Evolutionary conservation across 2,888 invertebrate species (phyloP), one percentile per base, ranked within the genome.

Genomic region (Macrosiphum euphorbiae): DNA sequence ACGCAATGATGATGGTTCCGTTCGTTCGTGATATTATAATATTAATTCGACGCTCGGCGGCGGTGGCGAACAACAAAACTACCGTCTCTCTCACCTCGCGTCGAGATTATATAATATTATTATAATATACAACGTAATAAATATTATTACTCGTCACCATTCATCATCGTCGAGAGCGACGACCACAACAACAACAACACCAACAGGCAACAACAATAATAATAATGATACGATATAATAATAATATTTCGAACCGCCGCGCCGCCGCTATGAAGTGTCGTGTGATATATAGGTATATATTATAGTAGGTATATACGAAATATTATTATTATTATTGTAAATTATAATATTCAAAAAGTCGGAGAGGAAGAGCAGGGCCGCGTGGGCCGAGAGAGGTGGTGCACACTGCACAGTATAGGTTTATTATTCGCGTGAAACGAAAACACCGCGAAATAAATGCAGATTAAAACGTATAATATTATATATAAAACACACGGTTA

Each of bases 401-500:
- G 87, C 50, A 20, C 35, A 78, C 67, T 87, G 87, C 50, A 20
- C 35, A 78, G 35, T 58, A 58, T 78, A 87, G 93, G 93, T 93
- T 92, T 91, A 55, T 58, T 91, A 35, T 91, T 92, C 47, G 92
- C 61, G 88, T 8, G 86, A 94, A 94, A 94, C n/a, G 90, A 94
- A 94, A 94, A 94, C 94, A 94, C 86, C 85, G 94, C 94, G 94
- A 90, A 94, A 94, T 94, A 94, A 94, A 94, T 94, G 94, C 94
- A 94, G 94, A 94, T 94, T 94, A 94, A 94, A 94, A 90, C 90
- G 67, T 61, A 85, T 86, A 89, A 50, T 78, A 41, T 91, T 78
- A 28, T 85, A 44, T 47, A 88, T 50, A 41, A 50, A 50, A 67
- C 28, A 78, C 88, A 67, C 50, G 88, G 88, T 35, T 58, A 58